Conservation (phyloP, 1,140 invertebrate genomes). For the Drosophila cardini region DNA sequence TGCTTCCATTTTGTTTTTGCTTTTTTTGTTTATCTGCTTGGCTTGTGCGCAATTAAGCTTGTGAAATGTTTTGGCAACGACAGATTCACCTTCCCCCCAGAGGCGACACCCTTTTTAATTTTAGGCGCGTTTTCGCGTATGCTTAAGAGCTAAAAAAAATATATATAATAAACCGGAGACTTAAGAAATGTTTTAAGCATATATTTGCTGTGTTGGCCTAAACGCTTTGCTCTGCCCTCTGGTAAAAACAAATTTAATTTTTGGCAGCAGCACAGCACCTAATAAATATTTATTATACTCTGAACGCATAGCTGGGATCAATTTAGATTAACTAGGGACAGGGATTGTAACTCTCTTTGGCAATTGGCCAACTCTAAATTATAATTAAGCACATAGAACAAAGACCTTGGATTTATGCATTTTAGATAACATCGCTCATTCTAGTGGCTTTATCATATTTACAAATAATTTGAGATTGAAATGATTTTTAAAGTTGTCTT, state of each 20-base stretch:
- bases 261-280: conserved; percentile 56
- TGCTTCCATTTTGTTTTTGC: conserved; percentile 25
- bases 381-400: neutral
- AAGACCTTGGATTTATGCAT: neutral
- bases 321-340: conserved; percentile 10
- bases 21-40: conserved; percentile 61
- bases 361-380: conserved; percentile 9
- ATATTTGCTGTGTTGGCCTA: conserved; percentile 55
- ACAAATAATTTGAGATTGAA: neutral
- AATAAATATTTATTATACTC: conserved; percentile 77
- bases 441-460: neutral
- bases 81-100: conserved; percentile 32
- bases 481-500: conserved; percentile 12
- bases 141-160: conserved; percentile 26
- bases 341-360: conserved; percentile 18
- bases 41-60: conserved; percentile 77
- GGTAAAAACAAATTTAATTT: conserved; percentile 82
- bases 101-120: conserved; percentile 76
- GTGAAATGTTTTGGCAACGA: conserved; percentile 68
- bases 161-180: conserved; percentile 9
- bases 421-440: neutral
- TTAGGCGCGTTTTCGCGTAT: conserved; percentile 61
- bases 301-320: neutral
- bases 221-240: conserved; percentile 67
- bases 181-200: conserved; percentile 42